Percentiles rank a stretch among this genome's conserved stretches.
These are phyloP conservation scores for Laspeyria flexula DNA, from an alignment of 2,888 invertebrate genomes.

Conservation along the genomic window DNA sequence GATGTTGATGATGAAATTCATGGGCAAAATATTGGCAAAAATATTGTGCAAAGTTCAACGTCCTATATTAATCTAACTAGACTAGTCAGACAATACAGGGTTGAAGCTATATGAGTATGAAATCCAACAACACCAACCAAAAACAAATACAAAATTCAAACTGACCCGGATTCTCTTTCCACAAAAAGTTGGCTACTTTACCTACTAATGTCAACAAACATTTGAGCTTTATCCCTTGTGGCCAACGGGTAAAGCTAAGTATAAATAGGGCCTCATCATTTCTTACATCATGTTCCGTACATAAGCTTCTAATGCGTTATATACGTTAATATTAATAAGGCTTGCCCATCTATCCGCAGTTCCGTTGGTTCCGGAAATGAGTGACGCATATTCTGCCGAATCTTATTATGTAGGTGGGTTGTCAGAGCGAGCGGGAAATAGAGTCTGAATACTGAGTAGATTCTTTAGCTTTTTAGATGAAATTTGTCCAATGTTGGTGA, in stretches of 20 bases:
- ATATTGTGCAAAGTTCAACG: too few species aligned
- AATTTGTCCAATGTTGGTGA: conserved; percentile 2
- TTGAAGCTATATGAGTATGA: too few species aligned
- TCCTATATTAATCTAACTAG: too few species aligned
- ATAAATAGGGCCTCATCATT: conserved; percentile 22
- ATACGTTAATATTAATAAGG: conserved; percentile 39
- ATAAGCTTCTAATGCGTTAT: conserved; percentile 5
- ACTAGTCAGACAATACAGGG: too few species aligned
- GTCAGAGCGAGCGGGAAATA: conserved; percentile 12
- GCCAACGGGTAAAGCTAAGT: neutral
- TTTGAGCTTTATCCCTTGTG: neutral
- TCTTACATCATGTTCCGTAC: conserved; percentile 11
- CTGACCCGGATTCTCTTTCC: neutral
- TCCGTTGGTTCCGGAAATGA: conserved; percentile 22
- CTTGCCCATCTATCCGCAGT: conserved; percentile 15
- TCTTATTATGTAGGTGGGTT: conserved; percentile 15
- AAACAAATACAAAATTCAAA: neutral
- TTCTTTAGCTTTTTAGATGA: neutral
- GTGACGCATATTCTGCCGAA: conserved; percentile 26
- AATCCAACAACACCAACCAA: neutral
- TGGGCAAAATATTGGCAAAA: too few species aligned
- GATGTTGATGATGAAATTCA: too few species aligned
- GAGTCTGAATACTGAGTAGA: conserved; percentile 6
- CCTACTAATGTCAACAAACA: neutral
- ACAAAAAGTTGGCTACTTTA: too few species aligned